phyloP scores from a whole-genome alignment of 2,797 vertebrate genomes.

The Chrysocyon brachyurus region DNA sequence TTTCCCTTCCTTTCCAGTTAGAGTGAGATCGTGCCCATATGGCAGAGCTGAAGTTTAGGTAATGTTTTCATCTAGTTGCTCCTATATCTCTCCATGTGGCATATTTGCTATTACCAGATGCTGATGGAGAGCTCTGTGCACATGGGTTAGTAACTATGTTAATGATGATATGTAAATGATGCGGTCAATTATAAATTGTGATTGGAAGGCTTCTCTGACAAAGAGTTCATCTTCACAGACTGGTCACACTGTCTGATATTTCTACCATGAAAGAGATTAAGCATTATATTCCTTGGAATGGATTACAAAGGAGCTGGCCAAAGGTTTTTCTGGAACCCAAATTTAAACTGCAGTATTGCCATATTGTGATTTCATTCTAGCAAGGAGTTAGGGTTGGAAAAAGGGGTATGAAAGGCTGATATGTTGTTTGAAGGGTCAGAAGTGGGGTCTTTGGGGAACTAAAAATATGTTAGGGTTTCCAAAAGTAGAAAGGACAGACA shows the following conservation, averaged over 20 bases:
- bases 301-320: background rate
- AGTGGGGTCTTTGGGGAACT: background rate
- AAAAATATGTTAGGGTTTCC: background rate
- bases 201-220: background rate
- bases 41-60: background rate
- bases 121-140: accelerated
- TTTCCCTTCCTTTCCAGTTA: background rate
- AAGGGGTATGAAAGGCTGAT: background rate
- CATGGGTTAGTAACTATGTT: background rate
- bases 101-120: accelerated
- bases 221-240: background rate
- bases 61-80: too few relatives aligned
- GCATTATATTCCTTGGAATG: background rate
- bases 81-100: background rate
- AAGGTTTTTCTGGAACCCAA: background rate
- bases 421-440: background rate
- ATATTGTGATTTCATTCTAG: background rate
- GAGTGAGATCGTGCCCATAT: background rate
- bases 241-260: background rate
- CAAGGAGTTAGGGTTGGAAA: accelerated
- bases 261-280: background rate
- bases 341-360: background rate
- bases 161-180: too few relatives aligned
- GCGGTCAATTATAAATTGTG: accelerated
- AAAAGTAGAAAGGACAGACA: background rate